These are phyloP conservation scores for Ichneumon xanthorius DNA, from an alignment of 2,888 invertebrate species.

Conservation along the genomic window DNA sequence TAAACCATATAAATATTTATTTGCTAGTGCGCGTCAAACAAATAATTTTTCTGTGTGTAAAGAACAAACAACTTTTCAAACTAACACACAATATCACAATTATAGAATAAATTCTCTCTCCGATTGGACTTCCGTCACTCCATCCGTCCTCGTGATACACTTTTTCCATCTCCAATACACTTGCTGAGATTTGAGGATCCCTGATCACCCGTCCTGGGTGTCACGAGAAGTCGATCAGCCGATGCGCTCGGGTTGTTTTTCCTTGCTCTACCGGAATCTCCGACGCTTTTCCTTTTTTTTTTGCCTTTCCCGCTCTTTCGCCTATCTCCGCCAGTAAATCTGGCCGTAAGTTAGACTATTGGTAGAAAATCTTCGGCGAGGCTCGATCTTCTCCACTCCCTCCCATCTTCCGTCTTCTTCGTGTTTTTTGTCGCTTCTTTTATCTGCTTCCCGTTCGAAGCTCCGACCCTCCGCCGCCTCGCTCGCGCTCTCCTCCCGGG, in stretches of 20 bases:
- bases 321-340: slow-evolving; percentile 84
- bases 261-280: slow-evolving; percentile 33
- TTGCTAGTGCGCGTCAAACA: too few relatives aligned
- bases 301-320: slow-evolving; percentile 67
- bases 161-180: not conserved
- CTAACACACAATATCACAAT: not conserved
- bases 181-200: slow-evolving; percentile 76
- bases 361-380: slow-evolving; percentile 77
- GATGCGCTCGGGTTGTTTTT: slow-evolving; percentile 76
- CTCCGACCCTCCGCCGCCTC: slow-evolving; percentile 14
- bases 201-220: slow-evolving; percentile 76
- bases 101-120: not conserved
- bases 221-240: slow-evolving; percentile 80
- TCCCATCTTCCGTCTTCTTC: slow-evolving; percentile 41
- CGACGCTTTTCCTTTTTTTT: not conserved
- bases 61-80: too few relatives aligned
- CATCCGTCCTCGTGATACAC: not conserved
- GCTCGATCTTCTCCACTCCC: slow-evolving; percentile 49
- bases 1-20: too few relatives aligned
- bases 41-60: too few relatives aligned
- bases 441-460: slow-evolving; percentile 52
- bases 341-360: slow-evolving; percentile 85
- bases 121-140: not conserved
- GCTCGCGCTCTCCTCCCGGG: slow-evolving; percentile 14
- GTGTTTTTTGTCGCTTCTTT: slow-evolving; percentile 50